Base-by-base conservation (phyloP, 2,113 vertebrate species). In the Oostethus manadensis region DNA sequence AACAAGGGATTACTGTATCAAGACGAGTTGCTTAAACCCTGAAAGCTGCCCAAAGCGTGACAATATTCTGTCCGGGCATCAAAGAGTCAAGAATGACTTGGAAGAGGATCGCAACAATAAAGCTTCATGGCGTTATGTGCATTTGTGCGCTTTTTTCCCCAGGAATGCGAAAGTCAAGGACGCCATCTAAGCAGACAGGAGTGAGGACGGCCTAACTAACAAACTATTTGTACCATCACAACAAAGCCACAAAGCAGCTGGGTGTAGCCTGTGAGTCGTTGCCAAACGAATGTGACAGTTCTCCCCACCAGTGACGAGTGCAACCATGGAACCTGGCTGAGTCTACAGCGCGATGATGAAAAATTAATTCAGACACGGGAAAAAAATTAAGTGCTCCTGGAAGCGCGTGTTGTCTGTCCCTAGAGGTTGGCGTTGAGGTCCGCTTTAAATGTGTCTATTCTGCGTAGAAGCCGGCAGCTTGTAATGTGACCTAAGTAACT, bases 321-420 rank as follows among this genome's bases (percentile, higher is more conserved):
- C 90, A 81, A 89, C 84, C 83, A 85, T 86, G 83, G 88, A 91
- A 84, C 84, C 72, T 82, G 51, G 79, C 83, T 82, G 87, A 82
- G 73, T 84, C 66, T 86, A 83, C 86, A 65, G 85, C 89, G 82
- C 84, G 83, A 88, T 86, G 86, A 91, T 94, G 74, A 93, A 94
- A 93, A 93, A 94, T 93, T 92, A 89, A 93, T 93, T 88, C 81
- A 60, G 66, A 90, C 88, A 88, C 85, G 83, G 53, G 43, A 79
- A 76, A 91, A 92, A 83, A 83, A 83, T 91, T 89, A 94, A 92
- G 88, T 92, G 87, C 83, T 82, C 91, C 88, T 80, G 89, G 88
- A 89, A 87, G 86, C 89, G 90, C 83, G 84, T 88, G 86, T 84
- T 89, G 87, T 88, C 84, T 77, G 79, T 90, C 87, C 87, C 91